Evolutionary conservation across 2,113 vertebrate species (phyloP), one percentile per base, ranked within the genome.

Genomic region (Morone saxatilis): DNA sequence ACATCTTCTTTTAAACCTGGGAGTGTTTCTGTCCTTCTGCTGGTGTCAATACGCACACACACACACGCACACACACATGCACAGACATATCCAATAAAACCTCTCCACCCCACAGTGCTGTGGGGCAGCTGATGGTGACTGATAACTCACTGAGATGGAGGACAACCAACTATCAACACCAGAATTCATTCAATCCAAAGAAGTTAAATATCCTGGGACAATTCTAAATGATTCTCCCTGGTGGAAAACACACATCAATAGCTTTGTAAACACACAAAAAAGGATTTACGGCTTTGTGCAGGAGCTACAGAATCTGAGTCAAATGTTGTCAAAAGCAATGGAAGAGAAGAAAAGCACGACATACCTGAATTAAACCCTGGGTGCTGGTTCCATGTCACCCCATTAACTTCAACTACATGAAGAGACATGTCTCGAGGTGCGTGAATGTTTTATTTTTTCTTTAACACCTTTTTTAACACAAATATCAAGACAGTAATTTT

Each of bases 1-100:
- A 41, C 63, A 76, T 85, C 78, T 71, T 82, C 71, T 76, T 86
- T 79, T 77, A 84, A 84, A 88, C 93, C 86, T 19, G 40, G 9
- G 89, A 92, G 67, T 85, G 84, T 87, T 86, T 94, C 71, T 91
- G 84, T 90, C 92, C 90, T 92, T 90, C 86, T 86, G 71, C 53
- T 81, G 43, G 63, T 89, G 84, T 92, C 88, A 85, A 86, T 90
- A 86, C 84, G 66, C 41, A 73, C 56, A 79, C 60, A 56, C 48
- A 48, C 47, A 13, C 69, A 71, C 68, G 53, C 74, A 69, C 67
- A 54, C 85, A 66, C 85, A 56, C 61, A 72, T 54, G 66, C 38
- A 80, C 40, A 72, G 60, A 79, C 48, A 14, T 31, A 80, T 66
- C 74, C 76, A 86, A 81, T 73, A 84, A 81, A 71, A 72, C 54